Evolutionary conservation across 2,888 invertebrate species (phyloP).

Genomic region (Cephus pygmeus): DNA sequence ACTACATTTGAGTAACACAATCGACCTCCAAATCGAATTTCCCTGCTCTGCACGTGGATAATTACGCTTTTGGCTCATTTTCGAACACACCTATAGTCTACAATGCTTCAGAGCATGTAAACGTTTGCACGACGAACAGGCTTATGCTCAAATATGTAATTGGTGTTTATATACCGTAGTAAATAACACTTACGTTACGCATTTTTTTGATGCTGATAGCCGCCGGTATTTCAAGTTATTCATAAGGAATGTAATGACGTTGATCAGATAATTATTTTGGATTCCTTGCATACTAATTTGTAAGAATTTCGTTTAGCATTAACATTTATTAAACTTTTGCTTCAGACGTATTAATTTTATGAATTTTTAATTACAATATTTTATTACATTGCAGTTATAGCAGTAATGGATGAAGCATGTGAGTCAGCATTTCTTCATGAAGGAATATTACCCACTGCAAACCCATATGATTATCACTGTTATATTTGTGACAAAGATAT

Average conservation of each 20-base stretch:
- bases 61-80: too few relatives aligned
- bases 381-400: not conserved
- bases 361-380: not conserved
- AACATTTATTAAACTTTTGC: not conserved
- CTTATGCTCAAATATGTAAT: too few relatives aligned
- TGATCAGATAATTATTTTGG: not conserved
- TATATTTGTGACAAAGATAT: not conserved
- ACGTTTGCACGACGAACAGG: too few relatives aligned
- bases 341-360: too few relatives aligned
- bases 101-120: too few relatives aligned
- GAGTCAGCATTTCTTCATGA: not conserved
- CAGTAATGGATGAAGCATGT: not conserved
- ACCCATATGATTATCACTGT: not conserved
- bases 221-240: not conserved
- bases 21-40: too few relatives aligned
- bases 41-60: too few relatives aligned
- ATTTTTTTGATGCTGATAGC: too few relatives aligned
- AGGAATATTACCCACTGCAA: not conserved
- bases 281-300: not conserved
- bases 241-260: not conserved
- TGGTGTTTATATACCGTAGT: too few relatives aligned
- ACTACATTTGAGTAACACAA: too few relatives aligned
- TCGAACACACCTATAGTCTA: too few relatives aligned
- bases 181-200: too few relatives aligned
- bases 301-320: not conserved